phyloP scores from a whole-genome alignment of 2,113 vertebrate genomes.

The Oxygymnocypris stewartii region DNA sequence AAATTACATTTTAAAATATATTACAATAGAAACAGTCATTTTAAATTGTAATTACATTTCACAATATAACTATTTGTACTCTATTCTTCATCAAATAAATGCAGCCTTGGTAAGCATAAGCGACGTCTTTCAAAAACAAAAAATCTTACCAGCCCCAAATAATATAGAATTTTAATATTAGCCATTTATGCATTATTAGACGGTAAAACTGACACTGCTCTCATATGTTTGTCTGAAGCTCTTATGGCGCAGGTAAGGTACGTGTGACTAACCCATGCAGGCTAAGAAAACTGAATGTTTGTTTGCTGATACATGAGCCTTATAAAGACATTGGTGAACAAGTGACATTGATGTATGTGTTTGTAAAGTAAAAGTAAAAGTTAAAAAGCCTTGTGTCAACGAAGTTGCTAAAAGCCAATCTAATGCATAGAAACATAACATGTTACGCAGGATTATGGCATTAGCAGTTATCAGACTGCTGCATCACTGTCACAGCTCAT shows the following conservation, averaged over 20 bases:
- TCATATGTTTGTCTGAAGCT: background rate
- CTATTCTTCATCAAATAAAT: background rate
- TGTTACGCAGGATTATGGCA: constrained; percentile 29
- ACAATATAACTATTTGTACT: background rate
- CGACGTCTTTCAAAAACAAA: background rate
- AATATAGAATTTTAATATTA: background rate
- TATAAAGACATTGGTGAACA: background rate
- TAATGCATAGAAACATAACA: background rate
- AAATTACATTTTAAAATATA: background rate
- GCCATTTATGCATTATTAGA: background rate
- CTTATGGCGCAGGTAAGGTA: background rate
- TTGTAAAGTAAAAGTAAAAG: background rate
- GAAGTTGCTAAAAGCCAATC: constrained; percentile 3
- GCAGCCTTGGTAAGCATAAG: background rate
- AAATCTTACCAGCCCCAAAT: background rate
- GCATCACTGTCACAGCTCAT: background rate
- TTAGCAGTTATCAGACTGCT: background rate
- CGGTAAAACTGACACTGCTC: background rate
- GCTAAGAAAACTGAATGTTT: background rate
- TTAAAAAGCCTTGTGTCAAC: constrained; percentile 1
- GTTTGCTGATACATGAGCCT: background rate
- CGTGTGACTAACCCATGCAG: background rate
- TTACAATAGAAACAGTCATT: background rate
- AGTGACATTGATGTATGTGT: constrained; percentile 18
- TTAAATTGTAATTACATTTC: background rate